These are phyloP conservation scores for Lydus trimaculatus DNA, from an alignment of 2,888 invertebrate species.

Conservation along the genomic window DNA sequence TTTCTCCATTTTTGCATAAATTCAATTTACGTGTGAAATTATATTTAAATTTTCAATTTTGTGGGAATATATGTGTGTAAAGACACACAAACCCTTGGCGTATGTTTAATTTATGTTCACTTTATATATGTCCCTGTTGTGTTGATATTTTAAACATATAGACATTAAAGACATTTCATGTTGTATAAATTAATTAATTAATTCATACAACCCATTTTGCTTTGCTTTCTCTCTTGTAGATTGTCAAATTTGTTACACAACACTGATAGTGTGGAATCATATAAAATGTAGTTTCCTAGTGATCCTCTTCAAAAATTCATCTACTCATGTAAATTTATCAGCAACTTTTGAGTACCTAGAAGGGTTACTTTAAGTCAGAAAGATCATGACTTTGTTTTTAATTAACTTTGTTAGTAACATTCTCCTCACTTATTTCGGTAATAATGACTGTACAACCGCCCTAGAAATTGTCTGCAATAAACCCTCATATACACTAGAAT, in stretches of 20 bases:
- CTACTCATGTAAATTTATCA: not conserved
- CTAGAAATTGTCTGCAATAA: slow-evolving; percentile 8
- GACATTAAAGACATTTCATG: not conserved
- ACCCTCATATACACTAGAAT: not conserved
- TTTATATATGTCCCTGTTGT: not conserved
- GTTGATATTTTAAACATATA: not conserved
- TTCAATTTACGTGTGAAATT: not conserved
- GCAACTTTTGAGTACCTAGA: slow-evolving; percentile 15
- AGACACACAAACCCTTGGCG: not conserved
- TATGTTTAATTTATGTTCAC: not conserved
- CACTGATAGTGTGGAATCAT: not conserved
- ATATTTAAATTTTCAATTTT: not conserved
- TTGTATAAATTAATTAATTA: not conserved
- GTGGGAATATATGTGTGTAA: not conserved
- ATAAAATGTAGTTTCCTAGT: slow-evolving; percentile 11
- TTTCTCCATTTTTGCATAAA: slow-evolving; percentile 1
- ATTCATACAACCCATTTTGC: not conserved
- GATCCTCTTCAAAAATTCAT: slow-evolving; percentile 4
- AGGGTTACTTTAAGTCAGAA: slow-evolving; percentile 22
- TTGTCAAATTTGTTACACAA: not conserved
- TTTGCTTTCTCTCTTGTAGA: not conserved
- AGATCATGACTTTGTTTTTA: not conserved
- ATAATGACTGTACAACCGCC: slow-evolving; percentile 13
- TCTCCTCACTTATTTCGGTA: slow-evolving; percentile 25
- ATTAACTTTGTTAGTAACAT: slow-evolving; percentile 20